These are phyloP conservation scores for Sesia apiformis DNA, from an alignment of 2,888 invertebrate species.

Conservation along the genomic window DNA sequence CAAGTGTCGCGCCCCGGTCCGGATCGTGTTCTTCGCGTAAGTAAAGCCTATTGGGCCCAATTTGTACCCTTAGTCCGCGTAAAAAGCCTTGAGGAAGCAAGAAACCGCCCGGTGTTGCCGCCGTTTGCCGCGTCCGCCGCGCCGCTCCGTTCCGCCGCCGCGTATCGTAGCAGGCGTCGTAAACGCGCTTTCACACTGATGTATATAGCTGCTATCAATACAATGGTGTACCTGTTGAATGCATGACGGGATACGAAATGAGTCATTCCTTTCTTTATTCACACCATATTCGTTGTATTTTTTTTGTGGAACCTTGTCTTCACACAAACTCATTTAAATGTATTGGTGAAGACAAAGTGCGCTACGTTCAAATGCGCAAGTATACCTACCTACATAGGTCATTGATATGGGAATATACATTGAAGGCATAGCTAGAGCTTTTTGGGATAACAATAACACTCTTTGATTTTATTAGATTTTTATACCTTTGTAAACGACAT, in stretches of 20 bases:
- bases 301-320: neutral
- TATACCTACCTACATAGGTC: neutral
- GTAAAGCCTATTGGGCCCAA: constrained; percentile 45
- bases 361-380: neutral
- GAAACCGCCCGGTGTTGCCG: constrained; percentile 5
- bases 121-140: constrained; percentile 7
- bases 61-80: constrained; percentile 29
- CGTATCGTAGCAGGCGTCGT: constrained; percentile 12
- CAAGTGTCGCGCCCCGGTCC: constrained; percentile 35
- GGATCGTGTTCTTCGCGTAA: constrained; percentile 49
- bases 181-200: constrained; percentile 27
- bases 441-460: too few relatives aligned
- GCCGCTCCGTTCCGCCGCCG: constrained; percentile 12
- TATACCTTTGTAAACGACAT: too few relatives aligned
- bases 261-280: constrained; percentile 8
- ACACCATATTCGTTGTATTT: neutral
- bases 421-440: too few relatives aligned
- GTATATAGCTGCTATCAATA: constrained; percentile 31
- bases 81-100: neutral
- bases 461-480: too few relatives aligned
- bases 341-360: neutral
- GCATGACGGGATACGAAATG: constrained; percentile 33
- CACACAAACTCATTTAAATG: neutral
- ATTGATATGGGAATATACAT: too few relatives aligned
- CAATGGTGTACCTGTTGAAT: constrained; percentile 54